Base-by-base conservation (phyloP, 1,140 invertebrate species). In the Colletes gigas region DNA sequence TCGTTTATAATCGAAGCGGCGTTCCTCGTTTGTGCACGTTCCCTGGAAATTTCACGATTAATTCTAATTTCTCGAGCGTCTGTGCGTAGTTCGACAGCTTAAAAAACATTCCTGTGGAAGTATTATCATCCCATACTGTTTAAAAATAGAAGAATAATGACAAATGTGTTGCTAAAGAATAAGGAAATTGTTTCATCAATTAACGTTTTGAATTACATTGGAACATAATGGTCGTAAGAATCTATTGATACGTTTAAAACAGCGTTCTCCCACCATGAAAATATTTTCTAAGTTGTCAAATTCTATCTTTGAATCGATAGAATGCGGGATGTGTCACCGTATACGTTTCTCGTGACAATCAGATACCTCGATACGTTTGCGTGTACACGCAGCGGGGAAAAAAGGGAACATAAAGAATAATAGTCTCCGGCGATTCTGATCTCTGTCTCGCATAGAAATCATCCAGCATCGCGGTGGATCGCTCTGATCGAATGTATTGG, bases 31-130 rank as follows among this genome's bases (percentile, higher is more conserved):
- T 15, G 30, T 39, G 69, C 69, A 21, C 69, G 41, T 59, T 71
- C 39, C n/a, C 41, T 59, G 54, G n/a, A 39, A 74, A 74, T 65
- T 74, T 65, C 8, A 54, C 63, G 52, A 57, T 2, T 30, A 30
- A 30, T 30, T 30, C 19, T 54, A 17, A 50, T 69, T 59, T 10
- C 39, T 70, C 66, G 75, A 71, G 59, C 76, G 65, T 77, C 50
- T 55, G 67, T 17, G 41, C 15, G 14, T 39, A 67, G 8, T 5
- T 44, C 44, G 44, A 44, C 44, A 44, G 5, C 44, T 44, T 44
- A 4, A 9, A 44, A 44, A 44, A 44, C 8, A 44, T 44, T 44
- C 44, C 44, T 9, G 44, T 44, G 44, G 44, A 9, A 44, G 5
- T 44, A 9, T 44, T 0, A 6, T 9, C 5, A 44, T 44, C 44